Evolutionary conservation across 2,888 invertebrate genomes (phyloP), one percentile per base, ranked within the genome.

Genomic region (Slavum lentiscoides): DNA sequence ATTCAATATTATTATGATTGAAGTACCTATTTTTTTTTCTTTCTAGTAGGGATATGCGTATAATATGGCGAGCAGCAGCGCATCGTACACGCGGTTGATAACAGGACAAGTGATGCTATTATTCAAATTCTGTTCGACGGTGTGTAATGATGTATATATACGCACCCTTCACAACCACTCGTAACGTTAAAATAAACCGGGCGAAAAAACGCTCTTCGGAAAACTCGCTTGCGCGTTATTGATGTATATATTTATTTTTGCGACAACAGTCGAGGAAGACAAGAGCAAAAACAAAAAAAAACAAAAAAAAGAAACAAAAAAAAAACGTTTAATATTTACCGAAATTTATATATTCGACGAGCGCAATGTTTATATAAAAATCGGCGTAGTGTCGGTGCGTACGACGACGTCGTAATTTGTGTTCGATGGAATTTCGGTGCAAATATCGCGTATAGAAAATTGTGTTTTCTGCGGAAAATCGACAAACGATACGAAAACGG

Each of bases 1-100:
- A 15, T 39, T 39, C 4, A 4, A 43, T 72, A 59, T 59, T 72
- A 59, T 59, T 72, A 39, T 72, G 59, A 59, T 72, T 72, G 21
- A 59, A 72, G 72, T 21, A 70, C 70, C 30, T 30, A 30, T 30
- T 30, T 30, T 30, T 30, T 30, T 58, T n/a, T n/a, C n/a, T n/a
- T 70, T 58, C 37, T 39, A 37, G 39, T 39, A 19, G 55, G 21
- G 37, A 59, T 37, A 43, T 39, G 11, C 55, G 13, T 55, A 55
- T 30, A 30, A 30, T 30, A 30, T 30, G 30, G 30, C 4, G 30
- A 2, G 1, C 30, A 30, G 30, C 30, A 30, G 30, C 30, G 30
- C 30, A 30, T 30, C 30, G 2, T 30, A 69, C 6, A 43, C n/a
- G 30, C 6, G 30, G 19, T 2, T 49, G 30, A 69, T 55, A 69